Evolutionary conservation across 1,140 invertebrate genomes (phyloP), one percentile per base, ranked within the genome.

Genomic region (Contarinia nasturtii): DNA sequence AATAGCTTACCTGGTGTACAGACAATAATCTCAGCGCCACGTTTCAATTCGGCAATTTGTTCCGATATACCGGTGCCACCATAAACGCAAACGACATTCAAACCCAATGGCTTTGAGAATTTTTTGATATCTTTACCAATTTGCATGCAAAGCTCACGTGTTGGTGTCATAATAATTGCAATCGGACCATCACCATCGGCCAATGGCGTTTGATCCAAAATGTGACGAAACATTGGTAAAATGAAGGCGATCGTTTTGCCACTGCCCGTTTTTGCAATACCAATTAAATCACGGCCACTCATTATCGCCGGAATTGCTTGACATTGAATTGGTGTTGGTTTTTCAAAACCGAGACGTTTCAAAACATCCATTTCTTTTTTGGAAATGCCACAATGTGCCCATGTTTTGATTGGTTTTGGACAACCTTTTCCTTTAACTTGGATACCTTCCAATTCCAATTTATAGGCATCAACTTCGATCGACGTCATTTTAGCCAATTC

Each of bases 221-320:
- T 91, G 54, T 99, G 96, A 44, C 96, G 72, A 63, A 98, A 94
- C 92, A 99, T 95, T 2, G 96, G 96, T 41, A 99, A 64, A 14
- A 99, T 75, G 65, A 99, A 99, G 1, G 95, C 95, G 18, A 99
- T 64, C 1, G 96, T 99, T 70, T 99, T 99, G 12, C 96, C 96
- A 63, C 90, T 96, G 52, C 93, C 94, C 19, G 96, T 98, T 71
- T 98, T 98, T 7, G 96, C 96, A 60, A 98, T 98, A 48, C 95
- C 95, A 60, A 99, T 98, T 33, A 99, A 70, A 71, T 99, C 94
- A 47, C 93, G 72, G 51, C 83, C 85, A 48, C 85, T 93, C 93
- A 99, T 97, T 51, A 98, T 90, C n/a, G 91, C 86, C 21, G 95
- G 95, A 62, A 99, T 92, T 10, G 93, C 93, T 69, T 99, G 95